Conservation (phyloP, 2,797 vertebrate species). For the Fratercula arctica region DNA sequence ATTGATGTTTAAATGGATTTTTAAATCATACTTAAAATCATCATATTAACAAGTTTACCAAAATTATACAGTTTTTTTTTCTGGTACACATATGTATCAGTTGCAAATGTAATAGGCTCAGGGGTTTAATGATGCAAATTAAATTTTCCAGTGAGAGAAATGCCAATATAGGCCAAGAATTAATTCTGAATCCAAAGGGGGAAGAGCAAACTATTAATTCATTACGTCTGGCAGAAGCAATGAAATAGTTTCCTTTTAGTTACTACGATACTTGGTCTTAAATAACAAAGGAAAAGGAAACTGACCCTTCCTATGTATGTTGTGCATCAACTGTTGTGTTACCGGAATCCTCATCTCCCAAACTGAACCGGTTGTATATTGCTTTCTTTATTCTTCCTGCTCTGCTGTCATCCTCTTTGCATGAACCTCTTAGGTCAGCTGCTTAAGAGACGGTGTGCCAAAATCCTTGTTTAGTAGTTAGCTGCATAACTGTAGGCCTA, state of each 20-base stretch:
- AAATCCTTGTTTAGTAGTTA: background rate
- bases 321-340: background rate
- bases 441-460: background rate
- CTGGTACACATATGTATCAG: background rate
- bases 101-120: constrained; percentile 11
- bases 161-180: background rate
- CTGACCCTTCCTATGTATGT: background rate
- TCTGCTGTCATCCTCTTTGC: background rate
- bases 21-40: background rate
- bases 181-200: constrained; percentile 11
- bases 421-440: background rate
- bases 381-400: background rate
- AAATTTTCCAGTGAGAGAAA: constrained; percentile 34
- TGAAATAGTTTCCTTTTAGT: background rate
- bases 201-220: constrained; percentile 15
- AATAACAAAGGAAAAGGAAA: background rate
- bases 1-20: constrained; percentile 15
- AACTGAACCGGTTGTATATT: background rate
- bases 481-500: background rate
- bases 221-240: background rate
- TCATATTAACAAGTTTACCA: background rate
- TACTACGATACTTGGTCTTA: background rate
- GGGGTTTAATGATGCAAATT: constrained; percentile 44
- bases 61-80: background rate
- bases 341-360: background rate